Evolutionary conservation across 2,797 vertebrate species (phyloP).

Genomic region (Pantherophis vulpinus): DNA sequence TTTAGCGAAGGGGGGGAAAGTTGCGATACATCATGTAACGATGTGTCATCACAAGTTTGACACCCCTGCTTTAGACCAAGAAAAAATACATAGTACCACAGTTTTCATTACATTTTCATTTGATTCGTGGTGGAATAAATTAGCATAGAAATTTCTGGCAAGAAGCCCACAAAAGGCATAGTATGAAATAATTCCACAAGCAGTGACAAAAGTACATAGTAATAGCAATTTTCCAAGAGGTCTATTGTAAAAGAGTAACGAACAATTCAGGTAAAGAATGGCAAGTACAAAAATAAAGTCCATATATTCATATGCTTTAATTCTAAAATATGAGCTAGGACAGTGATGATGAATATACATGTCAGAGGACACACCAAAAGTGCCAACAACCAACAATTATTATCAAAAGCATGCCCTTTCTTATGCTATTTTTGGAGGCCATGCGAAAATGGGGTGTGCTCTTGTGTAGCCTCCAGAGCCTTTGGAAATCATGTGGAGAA

Average conservation of each 20-base stretch:
- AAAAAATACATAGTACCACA: constrained; percentile 5
- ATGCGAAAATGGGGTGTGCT: no score
- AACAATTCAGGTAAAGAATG: constrained; percentile 45
- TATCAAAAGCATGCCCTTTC: no score
- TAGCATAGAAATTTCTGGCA: constrained; percentile 26
- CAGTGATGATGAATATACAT: no score
- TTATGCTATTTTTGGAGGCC: no score
- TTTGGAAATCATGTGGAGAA: no score
- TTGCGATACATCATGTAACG: no score
- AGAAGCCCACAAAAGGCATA: constrained; percentile 41
- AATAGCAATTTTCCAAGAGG: constrained; percentile 31
- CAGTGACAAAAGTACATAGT: constrained; percentile 35
- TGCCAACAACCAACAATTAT: no score
- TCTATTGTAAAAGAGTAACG: constrained; percentile 45
- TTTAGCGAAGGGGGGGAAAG: no score
- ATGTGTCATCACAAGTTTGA: no score
- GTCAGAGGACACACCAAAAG: no score
- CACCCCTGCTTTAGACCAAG: no score
- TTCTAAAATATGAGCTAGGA: neutral
- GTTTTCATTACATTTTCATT: constrained; percentile 12
- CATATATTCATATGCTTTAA: constrained; percentile 23
- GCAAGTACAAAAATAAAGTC: constrained; percentile 27
- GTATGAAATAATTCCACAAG: constrained; percentile 35
- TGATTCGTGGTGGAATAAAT: constrained; percentile 6
- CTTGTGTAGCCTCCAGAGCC: no score